A percentile compares a stretch with the other conserved stretches of the same genome.
phyloP scores from a whole-genome alignment of 2,888 invertebrate species.

The Drosophila hamatofila region DNA sequence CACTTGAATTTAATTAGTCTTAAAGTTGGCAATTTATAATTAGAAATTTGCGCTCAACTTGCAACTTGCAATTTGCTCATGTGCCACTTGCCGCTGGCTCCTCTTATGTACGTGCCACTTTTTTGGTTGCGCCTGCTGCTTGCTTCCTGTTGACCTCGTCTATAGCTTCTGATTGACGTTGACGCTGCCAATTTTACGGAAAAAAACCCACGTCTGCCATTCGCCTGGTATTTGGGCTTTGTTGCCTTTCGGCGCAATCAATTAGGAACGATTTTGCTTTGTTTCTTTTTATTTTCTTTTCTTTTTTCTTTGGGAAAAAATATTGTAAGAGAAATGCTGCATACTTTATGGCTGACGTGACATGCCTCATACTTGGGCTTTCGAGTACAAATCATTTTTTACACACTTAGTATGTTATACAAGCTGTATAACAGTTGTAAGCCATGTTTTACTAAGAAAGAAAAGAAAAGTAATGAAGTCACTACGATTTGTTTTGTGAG shows the following conservation, averaged over 20 bases:
- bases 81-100: conserved; percentile 22
- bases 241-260: conserved; percentile 54
- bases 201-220: conserved; percentile 7
- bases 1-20: conserved; percentile 53
- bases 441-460: neutral
- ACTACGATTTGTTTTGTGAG: too few species aligned
- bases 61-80: conserved; percentile 14
- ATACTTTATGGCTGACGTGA: conserved; percentile 29
- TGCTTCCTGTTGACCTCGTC: conserved; percentile 15
- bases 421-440: conserved; percentile 7
- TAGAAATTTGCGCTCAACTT: conserved; percentile 33
- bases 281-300: conserved; percentile 15
- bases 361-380: neutral
- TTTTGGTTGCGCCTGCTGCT: neutral
- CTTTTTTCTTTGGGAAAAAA: conserved; percentile 13
- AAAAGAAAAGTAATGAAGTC: neutral
- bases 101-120: conserved; percentile 39
- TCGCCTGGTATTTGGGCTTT: conserved; percentile 19
- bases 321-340: conserved; percentile 43
- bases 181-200: conserved; percentile 55
- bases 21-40: conserved; percentile 52
- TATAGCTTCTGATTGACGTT: conserved; percentile 45
- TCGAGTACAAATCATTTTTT: neutral
- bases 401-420: neutral
- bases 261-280: conserved; percentile 50